Evolutionary conservation across 2,888 invertebrate species (phyloP).

Genomic region (Aphidoletes aphidimyza): DNA sequence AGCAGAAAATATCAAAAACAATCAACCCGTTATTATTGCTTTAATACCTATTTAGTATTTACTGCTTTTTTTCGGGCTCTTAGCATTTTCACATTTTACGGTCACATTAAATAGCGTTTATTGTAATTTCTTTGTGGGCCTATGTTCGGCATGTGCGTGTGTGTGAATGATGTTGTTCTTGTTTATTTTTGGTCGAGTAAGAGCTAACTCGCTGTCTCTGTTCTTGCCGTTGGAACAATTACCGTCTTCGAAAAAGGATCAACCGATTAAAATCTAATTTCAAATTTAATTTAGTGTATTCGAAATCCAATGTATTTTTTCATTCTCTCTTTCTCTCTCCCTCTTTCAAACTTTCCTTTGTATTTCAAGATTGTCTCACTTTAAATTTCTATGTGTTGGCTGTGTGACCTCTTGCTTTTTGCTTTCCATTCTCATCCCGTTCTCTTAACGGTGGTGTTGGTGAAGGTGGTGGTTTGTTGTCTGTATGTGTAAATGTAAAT

Average conservation of each 20-base stretch:
- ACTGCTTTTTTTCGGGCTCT: background rate
- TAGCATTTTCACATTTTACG: conserved; percentile 39
- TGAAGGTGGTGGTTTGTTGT: background rate
- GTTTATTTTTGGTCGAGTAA: background rate
- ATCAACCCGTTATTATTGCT: conserved; percentile 42
- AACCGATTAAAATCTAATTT: conserved; percentile 54
- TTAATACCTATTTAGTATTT: conserved; percentile 22
- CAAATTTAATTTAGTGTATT: conserved; percentile 52
- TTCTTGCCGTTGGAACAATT: background rate
- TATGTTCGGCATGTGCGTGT: background rate
- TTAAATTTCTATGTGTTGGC: background rate
- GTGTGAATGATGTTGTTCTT: too few relatives aligned
- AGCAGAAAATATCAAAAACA: conserved; percentile 32
- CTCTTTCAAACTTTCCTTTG: too few relatives aligned
- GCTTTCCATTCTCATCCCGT: background rate
- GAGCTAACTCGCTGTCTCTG: background rate
- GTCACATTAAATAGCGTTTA: conserved; percentile 43
- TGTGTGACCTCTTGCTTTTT: conserved; percentile 16
- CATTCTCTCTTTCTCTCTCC: background rate
- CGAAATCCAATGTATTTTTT: background rate
- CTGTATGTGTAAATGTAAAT: background rate
- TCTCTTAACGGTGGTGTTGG: too few relatives aligned
- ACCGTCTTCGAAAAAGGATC: conserved; percentile 21
- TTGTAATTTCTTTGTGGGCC: background rate
- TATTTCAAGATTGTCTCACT: background rate